Conservation (phyloP, 2,797 vertebrate genomes). For the Mustela erminea region DNA sequence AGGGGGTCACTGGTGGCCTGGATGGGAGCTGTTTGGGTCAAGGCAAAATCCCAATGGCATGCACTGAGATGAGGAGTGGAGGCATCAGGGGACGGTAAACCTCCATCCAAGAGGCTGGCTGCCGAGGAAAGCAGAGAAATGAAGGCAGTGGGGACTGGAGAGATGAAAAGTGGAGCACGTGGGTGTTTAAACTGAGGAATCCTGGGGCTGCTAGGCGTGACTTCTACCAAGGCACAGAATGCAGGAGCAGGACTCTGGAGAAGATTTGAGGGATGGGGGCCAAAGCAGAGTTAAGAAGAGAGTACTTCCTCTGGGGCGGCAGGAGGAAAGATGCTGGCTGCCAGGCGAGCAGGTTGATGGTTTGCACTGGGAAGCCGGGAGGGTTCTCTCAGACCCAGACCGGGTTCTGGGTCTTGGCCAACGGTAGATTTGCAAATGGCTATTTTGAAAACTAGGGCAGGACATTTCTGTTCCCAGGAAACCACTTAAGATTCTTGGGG, state of each 20-base stretch:
- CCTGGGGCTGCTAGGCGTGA: not conserved
- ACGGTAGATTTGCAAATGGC: not conserved
- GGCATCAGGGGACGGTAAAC: not conserved
- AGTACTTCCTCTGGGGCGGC: not conserved
- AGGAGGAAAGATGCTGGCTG: not conserved
- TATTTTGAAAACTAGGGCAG: not conserved
- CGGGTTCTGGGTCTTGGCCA: not conserved
- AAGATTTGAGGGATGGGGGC: not conserved
- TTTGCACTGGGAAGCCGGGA: fast-evolving
- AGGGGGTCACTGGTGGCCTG: not conserved
- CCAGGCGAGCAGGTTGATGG: fast-evolving
- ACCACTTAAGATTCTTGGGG: not conserved
- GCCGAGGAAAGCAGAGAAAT: not conserved
- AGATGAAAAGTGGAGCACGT: not conserved
- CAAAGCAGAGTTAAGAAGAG: not conserved
- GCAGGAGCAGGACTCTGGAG: not conserved
- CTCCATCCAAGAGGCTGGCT: not conserved
- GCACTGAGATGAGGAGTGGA: not conserved
- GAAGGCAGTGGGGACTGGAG: fast-evolving
- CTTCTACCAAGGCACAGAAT: not conserved
- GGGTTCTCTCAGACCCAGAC: not conserved
- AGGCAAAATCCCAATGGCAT: not conserved
- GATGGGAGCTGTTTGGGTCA: not conserved
- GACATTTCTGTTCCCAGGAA: slow-evolving; percentile 48
- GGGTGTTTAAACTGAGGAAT: not conserved